phyloP scores from a whole-genome alignment of 2,113 vertebrate species.

The Platysteira castanea region DNA sequence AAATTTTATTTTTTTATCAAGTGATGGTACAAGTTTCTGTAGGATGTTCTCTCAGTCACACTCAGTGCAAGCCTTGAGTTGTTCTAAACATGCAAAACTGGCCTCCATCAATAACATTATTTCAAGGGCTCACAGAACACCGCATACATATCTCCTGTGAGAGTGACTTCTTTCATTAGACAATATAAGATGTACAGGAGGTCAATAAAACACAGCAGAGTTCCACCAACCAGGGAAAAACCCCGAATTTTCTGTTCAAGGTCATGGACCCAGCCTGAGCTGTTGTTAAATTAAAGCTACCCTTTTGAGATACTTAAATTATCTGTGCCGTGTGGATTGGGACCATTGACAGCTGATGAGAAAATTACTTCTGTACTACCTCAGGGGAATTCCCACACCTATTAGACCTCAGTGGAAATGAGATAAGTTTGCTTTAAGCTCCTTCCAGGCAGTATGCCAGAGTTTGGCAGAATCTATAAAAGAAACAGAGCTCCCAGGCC shows the following conservation, averaged over 20 bases:
- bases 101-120: neutral
- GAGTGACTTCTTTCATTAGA: neutral
- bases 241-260: neutral
- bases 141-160: neutral
- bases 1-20: neutral
- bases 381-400: constrained; percentile 38
- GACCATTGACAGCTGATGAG: constrained; percentile 56
- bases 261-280: neutral
- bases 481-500: constrained; percentile 37
- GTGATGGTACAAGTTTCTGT: neutral
- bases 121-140: neutral
- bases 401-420: constrained; percentile 39
- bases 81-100: neutral
- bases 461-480: constrained; percentile 16
- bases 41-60: neutral
- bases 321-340: constrained; percentile 7
- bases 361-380: constrained; percentile 47
- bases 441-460: constrained; percentile 40
- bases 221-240: neutral
- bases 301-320: constrained; percentile 11
- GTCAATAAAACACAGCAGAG: neutral
- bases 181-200: neutral
- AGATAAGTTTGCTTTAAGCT: constrained; percentile 60
- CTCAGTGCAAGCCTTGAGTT: neutral
- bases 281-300: constrained; percentile 15